Base-by-base conservation (phyloP, 2,888 invertebrate genomes). In the Agriopis aurantiaria region DNA sequence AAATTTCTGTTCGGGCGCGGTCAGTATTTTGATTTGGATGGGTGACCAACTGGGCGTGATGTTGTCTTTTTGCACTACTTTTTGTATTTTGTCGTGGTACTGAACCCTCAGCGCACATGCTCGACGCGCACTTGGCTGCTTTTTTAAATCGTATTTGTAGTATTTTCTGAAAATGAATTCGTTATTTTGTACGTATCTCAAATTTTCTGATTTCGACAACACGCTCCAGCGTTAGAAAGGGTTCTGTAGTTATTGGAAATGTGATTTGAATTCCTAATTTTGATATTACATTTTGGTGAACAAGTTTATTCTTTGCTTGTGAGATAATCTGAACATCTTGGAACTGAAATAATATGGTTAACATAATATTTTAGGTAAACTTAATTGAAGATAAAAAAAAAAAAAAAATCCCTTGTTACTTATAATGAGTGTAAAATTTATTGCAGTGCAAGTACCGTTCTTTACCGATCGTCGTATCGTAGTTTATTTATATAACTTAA, bases 241-340 rank as follows among this genome's bases (percentile, higher is more conserved):
- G 52, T 58, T 63, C 46, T 11, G 51, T 55, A 61, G 61, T 60
- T 69, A 68, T 68, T 69, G 51, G 55, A 60, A 33, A 10, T 46
- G 69, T 51, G 69, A 60, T 53, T 40, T 43, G 69, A 69, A 65
- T 69, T 7, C 56, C 33, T n/a, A 56, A 43, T 65, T 60, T 65
- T 40, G 23, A 12, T 53, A 60, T 64, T 59, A 58, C 9, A 23
- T 45, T 41, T 55, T 66, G 56, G 56, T 23, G 51, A 14, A 48
- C 11, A 57, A 45, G 17, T 57, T 46, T 58, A 57, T 58, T 11
- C 48, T 46, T 46, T 45, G 45, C 45, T 45, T 8, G 55, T n/a
- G 14, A 60, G 17, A 46, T 11, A 23, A 10, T 56, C 48, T 46
- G 33, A 55, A 48, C 40, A 55, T 56, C 49, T 48, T 5, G 33